Base-by-base conservation (phyloP, 23 tunicate genomes). In the Clavelina lepadiformis region DNA sequence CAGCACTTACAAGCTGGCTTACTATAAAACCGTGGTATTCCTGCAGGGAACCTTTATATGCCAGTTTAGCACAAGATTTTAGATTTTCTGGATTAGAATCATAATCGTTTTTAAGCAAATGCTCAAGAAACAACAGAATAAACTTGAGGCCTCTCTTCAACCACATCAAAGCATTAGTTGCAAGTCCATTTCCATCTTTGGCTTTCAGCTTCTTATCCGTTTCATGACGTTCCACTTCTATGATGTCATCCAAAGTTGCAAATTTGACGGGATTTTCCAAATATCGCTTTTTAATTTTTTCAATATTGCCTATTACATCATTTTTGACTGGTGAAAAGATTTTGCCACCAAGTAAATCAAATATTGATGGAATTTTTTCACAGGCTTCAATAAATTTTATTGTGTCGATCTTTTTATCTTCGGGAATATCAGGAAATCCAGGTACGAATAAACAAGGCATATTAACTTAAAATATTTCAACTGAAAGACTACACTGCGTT, bases 91-190 rank as follows among this genome's bases (percentile, higher is more conserved):
- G 67, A 46, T 78, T 46, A 23, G 63, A 38, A 33, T 73, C 80
- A 51, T 89, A 89, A 52, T 89, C 97, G 19, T 89, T 86, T 35
- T 55, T 62, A 18, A 89, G 11, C 31, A 89, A 74, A 45, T 81
- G 97, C 34, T 75, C 71, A 62, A 93, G 45, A 63, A 93, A 93
- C 33, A 65, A 49, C 0, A 89, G 26, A 61, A 93, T 85, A 47
- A 93, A 83, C 54, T 77, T 41, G 6, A 93, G 69, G 1, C 98
- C 98, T 18, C 98, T 75, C 63, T 82, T 85, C 23, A 93, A 79
- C 98, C 98, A 93, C 92, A 93, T 79, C 47, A 93, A 52, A 24
- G 98, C 98, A 93, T 93, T 85, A 13, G 98, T 93, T 20, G 98
- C 98, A 22, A 79, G 61, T 31, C 98, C 98, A 41, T 58, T 74